Percentiles rank a stretch among this genome's conserved stretches.
phyloP scores from a whole-genome alignment of 2,113 vertebrate species.

The Rhipidura dahli region DNA sequence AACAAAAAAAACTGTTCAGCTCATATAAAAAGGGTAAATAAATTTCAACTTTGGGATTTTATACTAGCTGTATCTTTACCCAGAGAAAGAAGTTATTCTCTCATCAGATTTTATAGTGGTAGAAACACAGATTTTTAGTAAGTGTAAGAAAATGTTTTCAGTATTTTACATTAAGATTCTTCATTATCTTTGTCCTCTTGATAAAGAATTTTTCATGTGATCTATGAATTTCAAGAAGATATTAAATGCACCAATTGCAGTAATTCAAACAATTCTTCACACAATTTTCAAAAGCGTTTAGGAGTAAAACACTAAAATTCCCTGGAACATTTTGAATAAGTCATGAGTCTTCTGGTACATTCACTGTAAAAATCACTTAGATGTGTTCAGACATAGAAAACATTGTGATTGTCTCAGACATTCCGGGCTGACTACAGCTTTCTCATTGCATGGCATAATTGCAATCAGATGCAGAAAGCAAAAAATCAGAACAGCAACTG shows the following conservation, averaged over 20 bases:
- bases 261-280: neutral
- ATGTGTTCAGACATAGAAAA: neutral
- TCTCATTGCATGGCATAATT: neutral
- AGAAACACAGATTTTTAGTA: neutral
- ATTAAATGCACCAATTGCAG: neutral
- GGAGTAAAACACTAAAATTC: neutral
- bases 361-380: neutral
- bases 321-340: neutral
- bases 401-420: neutral
- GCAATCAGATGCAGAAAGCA: neutral
- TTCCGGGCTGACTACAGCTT: neutral
- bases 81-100: neutral
- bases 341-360: neutral
- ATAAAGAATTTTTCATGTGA: neutral
- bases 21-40: neutral
- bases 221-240: neutral
- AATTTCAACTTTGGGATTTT: neutral
- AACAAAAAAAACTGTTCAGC: neutral
- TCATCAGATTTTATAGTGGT: neutral
- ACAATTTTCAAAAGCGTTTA: neutral
- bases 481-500: neutral
- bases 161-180: neutral
- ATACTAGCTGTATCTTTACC: neutral
- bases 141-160: neutral
- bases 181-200: neutral